Percentiles rank a stretch among this genome's conserved stretches.
Evolutionary conservation across 1,140 invertebrate genomes (phyloP).

Genomic region (Pteromalus puparum): DNA sequence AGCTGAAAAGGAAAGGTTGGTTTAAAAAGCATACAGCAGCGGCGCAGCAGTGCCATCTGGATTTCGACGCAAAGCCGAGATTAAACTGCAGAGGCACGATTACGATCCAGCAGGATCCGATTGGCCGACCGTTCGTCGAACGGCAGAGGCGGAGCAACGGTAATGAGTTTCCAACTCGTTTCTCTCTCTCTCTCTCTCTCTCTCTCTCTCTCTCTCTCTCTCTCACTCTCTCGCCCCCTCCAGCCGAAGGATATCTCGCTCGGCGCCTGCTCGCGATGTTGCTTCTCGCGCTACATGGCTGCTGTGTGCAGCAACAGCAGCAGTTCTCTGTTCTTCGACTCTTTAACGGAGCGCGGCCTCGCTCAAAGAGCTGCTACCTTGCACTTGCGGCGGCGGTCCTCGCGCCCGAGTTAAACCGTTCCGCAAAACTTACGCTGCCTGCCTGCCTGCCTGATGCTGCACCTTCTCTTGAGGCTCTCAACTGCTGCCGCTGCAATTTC

Average conservation of each 20-base stretch:
- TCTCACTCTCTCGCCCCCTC: neutral
- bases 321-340: neutral
- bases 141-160: slow-evolving; percentile 71
- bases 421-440: slow-evolving; percentile 14
- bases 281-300: slow-evolving; percentile 40
- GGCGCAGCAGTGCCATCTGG: slow-evolving; percentile 43
- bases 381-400: neutral
- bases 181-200: slow-evolving; percentile 58
- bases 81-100: slow-evolving; percentile 73
- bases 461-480: neutral
- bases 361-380: neutral
- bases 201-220: slow-evolving; percentile 25
- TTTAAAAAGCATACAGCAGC: neutral
- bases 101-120: slow-evolving; percentile 71
- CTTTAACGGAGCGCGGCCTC: neutral
- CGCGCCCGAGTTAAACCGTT: slow-evolving; percentile 15
- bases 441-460: slow-evolving; percentile 4
- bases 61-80: slow-evolving; percentile 69
- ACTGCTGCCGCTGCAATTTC: slow-evolving; percentile 27
- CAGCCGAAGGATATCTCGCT: neutral
- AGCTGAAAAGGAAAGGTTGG: slow-evolving; percentile 4
- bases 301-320: neutral
- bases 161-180: slow-evolving; percentile 75
- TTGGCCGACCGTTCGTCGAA: slow-evolving; percentile 72
- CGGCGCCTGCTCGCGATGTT: slow-evolving; percentile 17